phyloP scores from a whole-genome alignment of 2,797 vertebrate genomes.

The Cyclura pinguis region DNA sequence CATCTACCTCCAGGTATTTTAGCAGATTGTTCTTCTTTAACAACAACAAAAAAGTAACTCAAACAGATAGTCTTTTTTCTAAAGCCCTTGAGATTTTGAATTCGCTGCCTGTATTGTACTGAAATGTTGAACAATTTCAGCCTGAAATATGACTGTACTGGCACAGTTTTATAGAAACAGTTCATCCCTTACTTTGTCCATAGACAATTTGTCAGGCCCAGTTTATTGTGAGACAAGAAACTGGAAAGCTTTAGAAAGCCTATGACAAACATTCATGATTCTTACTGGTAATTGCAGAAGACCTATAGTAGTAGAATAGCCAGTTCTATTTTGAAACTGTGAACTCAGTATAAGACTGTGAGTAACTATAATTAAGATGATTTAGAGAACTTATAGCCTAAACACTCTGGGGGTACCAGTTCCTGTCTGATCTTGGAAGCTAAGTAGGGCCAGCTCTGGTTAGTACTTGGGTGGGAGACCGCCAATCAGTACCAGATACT shows the following conservation, averaged over 20 bases:
- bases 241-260: neutral
- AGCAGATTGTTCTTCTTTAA: neutral
- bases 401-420: too few relatives aligned
- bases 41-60: neutral
- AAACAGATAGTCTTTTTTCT: neutral
- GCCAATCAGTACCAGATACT: too few relatives aligned
- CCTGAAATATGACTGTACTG: fast-evolving
- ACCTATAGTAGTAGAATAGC: neutral
- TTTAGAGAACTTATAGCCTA: neutral
- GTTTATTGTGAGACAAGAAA: neutral
- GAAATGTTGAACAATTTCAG: neutral
- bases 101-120: neutral
- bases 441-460: too few relatives aligned
- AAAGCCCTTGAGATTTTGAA: conserved; percentile 13
- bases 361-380: neutral
- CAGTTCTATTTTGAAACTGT: neutral
- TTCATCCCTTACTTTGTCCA: neutral
- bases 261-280: neutral
- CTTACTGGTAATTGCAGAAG: neutral
- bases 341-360: neutral
- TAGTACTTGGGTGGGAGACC: too few relatives aligned
- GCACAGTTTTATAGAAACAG: neutral
- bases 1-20: neutral
- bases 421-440: too few relatives aligned
- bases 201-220: neutral